These are phyloP conservation scores for Aleiodes sp. DNA, from an alignment of 1,140 invertebrate genomes.

Conservation along the genomic window DNA sequence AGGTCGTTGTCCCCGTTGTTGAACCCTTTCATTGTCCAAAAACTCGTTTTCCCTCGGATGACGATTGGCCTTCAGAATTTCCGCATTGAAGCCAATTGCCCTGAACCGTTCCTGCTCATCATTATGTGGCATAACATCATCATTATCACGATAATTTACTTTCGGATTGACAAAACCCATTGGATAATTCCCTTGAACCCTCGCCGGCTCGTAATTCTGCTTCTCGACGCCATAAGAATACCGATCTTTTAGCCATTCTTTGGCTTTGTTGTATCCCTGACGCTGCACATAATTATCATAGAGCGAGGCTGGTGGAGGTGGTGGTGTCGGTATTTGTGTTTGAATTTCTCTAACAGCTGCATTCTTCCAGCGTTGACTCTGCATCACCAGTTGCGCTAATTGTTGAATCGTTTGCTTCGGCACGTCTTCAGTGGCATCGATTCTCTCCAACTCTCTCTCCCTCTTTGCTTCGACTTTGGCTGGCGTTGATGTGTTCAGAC, in stretches of 20 bases:
- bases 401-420: conserved; percentile 59
- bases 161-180: conserved; percentile 48
- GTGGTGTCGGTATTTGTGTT: background rate
- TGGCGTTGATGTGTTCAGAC: conserved; percentile 55
- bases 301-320: background rate
- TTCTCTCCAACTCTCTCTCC: background rate
- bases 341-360: conserved; percentile 24
- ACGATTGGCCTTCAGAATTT: conserved; percentile 6
- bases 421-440: conserved; percentile 7
- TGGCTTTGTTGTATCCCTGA: conserved; percentile 41
- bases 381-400: conserved; percentile 59
- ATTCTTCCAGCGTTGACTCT: conserved; percentile 59
- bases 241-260: conserved; percentile 52
- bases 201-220: conserved; percentile 2
- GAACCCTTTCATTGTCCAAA: background rate
- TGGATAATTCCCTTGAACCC: conserved; percentile 28
- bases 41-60: background rate
- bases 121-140: background rate
- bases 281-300: conserved; percentile 31
- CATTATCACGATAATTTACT: conserved; percentile 15
- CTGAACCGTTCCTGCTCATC: background rate
- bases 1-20: background rate
- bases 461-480: conserved; percentile 41
- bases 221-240: conserved; percentile 44
- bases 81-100: conserved; percentile 20